A percentile compares a stretch with the other conserved stretches of the same genome.
Evolutionary conservation across 2,113 vertebrate species (phyloP).

Genomic region (Bubo scandiacus): DNA sequence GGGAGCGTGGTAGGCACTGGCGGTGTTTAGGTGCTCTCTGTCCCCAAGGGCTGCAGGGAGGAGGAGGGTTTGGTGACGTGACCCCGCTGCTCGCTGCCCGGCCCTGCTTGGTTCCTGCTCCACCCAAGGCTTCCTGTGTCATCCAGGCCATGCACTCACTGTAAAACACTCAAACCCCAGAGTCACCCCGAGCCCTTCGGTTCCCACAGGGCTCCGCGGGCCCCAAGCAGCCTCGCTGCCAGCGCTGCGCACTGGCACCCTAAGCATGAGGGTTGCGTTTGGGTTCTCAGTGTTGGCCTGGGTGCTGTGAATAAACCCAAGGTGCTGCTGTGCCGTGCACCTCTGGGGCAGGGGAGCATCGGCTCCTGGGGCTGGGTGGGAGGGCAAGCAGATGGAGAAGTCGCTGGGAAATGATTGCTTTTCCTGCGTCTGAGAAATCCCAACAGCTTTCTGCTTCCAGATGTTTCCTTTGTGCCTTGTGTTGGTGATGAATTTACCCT

Average conservation of each 20-base stretch:
- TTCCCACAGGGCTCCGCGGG: neutral
- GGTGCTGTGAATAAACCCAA: neutral
- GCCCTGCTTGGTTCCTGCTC: neutral
- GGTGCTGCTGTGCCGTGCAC: neutral
- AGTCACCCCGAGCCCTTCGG: fast-evolving
- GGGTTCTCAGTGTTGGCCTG: fast-evolving
- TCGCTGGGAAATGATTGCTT: neutral
- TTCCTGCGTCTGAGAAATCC: neutral
- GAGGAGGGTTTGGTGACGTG: neutral
- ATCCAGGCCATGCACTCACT: neutral
- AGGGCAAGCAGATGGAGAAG: neutral
- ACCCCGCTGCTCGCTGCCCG: neutral
- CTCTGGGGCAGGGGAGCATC: neutral
- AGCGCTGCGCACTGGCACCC: neutral
- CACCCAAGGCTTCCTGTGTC: conserved; percentile 29
- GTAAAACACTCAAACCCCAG: neutral
- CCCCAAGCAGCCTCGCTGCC: neutral
- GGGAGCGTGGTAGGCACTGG: neutral
- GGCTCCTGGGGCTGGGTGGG: neutral
- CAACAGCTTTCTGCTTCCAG: neutral
- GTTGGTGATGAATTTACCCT: neutral
- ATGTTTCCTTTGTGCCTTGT: neutral
- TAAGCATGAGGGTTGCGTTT: fast-evolving
- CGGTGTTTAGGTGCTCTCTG: neutral
- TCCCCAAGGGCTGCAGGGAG: neutral